phyloP scores from a whole-genome alignment of 2,797 vertebrate species.

The Hydrophis major region DNA sequence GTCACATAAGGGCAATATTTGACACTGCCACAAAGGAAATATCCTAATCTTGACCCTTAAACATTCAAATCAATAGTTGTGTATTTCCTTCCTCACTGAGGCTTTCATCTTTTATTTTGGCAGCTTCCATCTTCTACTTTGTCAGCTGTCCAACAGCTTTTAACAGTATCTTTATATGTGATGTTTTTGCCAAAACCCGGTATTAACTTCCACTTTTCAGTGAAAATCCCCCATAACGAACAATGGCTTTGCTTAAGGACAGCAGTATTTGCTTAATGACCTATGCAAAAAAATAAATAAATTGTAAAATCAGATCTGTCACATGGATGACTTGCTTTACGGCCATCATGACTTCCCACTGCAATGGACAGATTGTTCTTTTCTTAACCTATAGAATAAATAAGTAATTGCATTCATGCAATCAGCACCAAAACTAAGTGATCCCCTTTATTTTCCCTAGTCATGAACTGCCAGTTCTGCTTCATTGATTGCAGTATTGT shows the following conservation, averaged over 20 bases:
- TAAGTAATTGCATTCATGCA: not conserved
- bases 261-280: not conserved
- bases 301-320: not conserved
- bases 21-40: constrained; percentile 67
- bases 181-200: not conserved
- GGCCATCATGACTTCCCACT: not conserved
- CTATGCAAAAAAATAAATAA: too few species aligned
- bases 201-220: not conserved
- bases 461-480: not conserved
- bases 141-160: constrained; percentile 98
- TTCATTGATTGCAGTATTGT: not conserved
- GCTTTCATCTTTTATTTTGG: constrained; percentile 88
- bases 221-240: not conserved
- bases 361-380: not conserved
- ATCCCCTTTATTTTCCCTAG: not conserved
- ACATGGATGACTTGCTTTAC: not conserved
- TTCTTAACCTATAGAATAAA: not conserved
- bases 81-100: constrained; percentile 58
- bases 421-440: not conserved
- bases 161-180: constrained; percentile 86
- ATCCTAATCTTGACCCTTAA: constrained; percentile 62
- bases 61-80: constrained; percentile 78
- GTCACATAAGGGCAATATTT: constrained; percentile 4
- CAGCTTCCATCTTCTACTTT: constrained; percentile 91
- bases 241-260: not conserved